A percentile compares a stretch with the other conserved stretches of the same genome.
These are phyloP conservation scores for Hyposmocoma kahamanoa DNA, from an alignment of 1,140 invertebrate species.

Conservation along the genomic window DNA sequence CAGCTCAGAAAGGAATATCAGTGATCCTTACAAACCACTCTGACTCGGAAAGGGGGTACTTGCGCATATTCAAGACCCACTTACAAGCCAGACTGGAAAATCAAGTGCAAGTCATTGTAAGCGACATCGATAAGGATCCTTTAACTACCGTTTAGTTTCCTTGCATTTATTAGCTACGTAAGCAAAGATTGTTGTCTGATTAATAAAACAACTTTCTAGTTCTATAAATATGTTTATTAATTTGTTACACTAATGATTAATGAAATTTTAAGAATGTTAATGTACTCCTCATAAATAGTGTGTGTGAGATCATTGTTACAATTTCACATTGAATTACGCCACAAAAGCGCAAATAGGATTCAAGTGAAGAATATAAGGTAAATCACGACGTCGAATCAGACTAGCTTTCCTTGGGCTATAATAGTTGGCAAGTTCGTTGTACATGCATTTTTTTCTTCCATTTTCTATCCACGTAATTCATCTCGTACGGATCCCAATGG, in stretches of 20 bases:
- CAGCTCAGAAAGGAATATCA: conserved; percentile 81
- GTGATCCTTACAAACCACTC: conserved; percentile 96
- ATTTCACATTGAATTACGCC: background rate
- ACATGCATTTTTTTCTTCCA: conserved; percentile 38
- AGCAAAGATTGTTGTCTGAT: background rate
- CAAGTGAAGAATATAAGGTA: background rate
- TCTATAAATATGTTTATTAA: conserved; percentile 6
- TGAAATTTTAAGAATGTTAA: background rate
- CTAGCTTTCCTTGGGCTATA: conserved; percentile 25
- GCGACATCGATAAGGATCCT: conserved; percentile 84
- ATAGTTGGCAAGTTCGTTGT: conserved; percentile 58
- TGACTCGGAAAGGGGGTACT: conserved; percentile 94
- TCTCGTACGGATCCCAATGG: conserved; percentile 31
- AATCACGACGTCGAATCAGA: background rate
- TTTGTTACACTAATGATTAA: background rate
- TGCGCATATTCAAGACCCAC: conserved; percentile 75
- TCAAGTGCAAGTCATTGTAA: conserved; percentile 80
- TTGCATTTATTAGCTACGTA: conserved; percentile 5
- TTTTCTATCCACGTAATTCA: conserved; percentile 32
- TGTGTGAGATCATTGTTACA: conserved; percentile 36
- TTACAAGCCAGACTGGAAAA: conserved; percentile 73
- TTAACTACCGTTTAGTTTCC: conserved; percentile 61
- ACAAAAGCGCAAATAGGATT: background rate
- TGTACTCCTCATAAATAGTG: conserved; percentile 9
- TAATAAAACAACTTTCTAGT: conserved; percentile 5